phyloP scores from a whole-genome alignment of 2,797 vertebrate genomes.

The Pteropus rufus region DNA sequence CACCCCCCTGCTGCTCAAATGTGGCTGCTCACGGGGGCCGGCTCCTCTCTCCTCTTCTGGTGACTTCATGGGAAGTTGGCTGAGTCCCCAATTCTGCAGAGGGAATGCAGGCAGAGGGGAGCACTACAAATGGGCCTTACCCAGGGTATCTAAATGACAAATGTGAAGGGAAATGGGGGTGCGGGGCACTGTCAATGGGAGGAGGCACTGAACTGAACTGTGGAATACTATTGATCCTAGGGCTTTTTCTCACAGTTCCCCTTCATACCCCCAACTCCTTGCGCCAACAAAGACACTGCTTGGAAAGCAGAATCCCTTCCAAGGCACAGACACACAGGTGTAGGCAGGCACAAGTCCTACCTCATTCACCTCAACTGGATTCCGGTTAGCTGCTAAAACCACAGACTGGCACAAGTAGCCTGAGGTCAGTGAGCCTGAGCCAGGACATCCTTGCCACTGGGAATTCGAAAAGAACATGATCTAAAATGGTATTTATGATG shows the following conservation, averaged over 20 bases:
- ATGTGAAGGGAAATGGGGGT: neutral
- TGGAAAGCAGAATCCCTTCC: neutral
- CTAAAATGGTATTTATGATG: neutral
- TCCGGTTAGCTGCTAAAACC: neutral
- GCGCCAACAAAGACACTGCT: conserved; percentile 5
- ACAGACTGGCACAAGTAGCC: neutral
- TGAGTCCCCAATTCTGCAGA: conserved; percentile 63
- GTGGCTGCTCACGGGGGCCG: conserved; percentile 10
- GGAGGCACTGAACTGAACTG: neutral
- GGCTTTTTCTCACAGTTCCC: neutral
- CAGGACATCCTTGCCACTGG: neutral
- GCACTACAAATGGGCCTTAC: neutral
- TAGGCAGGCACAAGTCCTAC: neutral
- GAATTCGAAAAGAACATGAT: conserved; percentile 11
- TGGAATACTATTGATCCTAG: neutral
- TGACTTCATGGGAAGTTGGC: conserved; percentile 67
- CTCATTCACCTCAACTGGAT: neutral
- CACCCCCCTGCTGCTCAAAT: neutral
- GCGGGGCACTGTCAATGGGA: neutral
- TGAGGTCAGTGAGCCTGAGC: neutral
- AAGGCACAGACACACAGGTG: neutral
- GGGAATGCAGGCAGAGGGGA: conserved; percentile 48
- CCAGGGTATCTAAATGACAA: conserved; percentile 12
- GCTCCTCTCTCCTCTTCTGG: neutral
- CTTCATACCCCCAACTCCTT: neutral